Percentiles rank a stretch among this genome's conserved stretches.
These are phyloP conservation scores for Luperina testacea DNA, from an alignment of 2,888 invertebrate genomes.

Conservation along the genomic window DNA sequence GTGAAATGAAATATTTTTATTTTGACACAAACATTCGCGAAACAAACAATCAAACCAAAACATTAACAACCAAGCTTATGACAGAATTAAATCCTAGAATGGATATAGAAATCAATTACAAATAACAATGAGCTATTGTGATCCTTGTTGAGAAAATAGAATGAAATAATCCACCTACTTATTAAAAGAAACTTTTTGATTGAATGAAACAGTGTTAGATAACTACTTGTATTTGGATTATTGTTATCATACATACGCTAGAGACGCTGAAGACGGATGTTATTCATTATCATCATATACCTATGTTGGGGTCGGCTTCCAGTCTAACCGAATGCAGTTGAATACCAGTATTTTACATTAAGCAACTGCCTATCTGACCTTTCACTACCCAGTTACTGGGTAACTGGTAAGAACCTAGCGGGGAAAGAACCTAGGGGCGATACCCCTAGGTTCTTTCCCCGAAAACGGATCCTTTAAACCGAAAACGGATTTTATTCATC, in stretches of 20 bases:
- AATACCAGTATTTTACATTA: not conserved
- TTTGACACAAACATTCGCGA: not conserved
- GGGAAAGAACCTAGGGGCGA: too few species aligned
- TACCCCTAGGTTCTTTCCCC: not conserved
- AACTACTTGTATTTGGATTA: not conserved
- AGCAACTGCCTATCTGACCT: too few species aligned
- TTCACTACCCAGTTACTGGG: too few species aligned
- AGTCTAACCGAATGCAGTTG: not conserved
- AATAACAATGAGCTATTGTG: conserved; percentile 32
- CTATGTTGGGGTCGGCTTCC: not conserved
- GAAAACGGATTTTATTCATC: not conserved
- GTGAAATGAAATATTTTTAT: too few species aligned
- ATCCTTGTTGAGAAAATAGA: conserved; percentile 11
- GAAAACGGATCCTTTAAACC: not conserved
- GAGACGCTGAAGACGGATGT: not conserved
- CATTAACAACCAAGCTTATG: not conserved
- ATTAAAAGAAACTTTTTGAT: not conserved
- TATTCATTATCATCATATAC: not conserved
- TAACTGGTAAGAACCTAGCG: too few species aligned
- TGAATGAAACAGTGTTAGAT: not conserved
- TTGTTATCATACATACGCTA: not conserved
- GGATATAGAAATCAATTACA: conserved; percentile 14
- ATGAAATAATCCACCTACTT: not conserved
- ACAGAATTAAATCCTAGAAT: conserved; percentile 2
- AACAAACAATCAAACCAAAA: not conserved